A percentile compares a stretch with the other conserved stretches of the same genome.
Evolutionary conservation across 2,113 vertebrate species (phyloP).

Genomic region (Aptenodytes forsteri): DNA sequence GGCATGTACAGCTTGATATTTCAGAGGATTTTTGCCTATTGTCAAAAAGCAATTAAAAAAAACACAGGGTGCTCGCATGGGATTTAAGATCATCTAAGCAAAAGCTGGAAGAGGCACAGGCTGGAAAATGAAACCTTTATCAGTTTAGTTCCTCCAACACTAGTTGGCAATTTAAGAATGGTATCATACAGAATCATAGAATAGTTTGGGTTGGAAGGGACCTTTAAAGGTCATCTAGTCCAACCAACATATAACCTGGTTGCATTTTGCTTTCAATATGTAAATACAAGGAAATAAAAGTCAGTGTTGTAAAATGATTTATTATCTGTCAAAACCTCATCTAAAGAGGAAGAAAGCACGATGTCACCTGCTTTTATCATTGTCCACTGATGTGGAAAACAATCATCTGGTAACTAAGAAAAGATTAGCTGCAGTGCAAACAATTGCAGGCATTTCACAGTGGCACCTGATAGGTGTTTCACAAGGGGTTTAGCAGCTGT

Average conservation of each 20-base stretch:
- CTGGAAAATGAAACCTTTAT: neutral
- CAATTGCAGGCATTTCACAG: neutral
- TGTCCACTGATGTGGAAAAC: slow-evolving; percentile 34
- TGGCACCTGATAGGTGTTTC: neutral
- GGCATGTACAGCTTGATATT: neutral
- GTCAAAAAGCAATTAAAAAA: neutral
- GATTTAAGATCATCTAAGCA: neutral
- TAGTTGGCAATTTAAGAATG: neutral
- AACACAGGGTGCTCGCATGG: neutral
- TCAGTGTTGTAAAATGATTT: slow-evolving; percentile 13
- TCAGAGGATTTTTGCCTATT: neutral
- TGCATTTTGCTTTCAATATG: neutral
- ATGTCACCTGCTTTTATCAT: slow-evolving; percentile 13
- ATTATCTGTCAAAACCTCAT: slow-evolving; percentile 5
- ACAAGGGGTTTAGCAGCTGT: neutral
- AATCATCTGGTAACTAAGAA: slow-evolving; percentile 41
- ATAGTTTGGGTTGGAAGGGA: no score
- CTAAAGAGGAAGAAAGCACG: neutral
- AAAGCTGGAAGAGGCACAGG: neutral
- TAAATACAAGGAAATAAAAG: neutral
- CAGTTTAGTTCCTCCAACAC: neutral
- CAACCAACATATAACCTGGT: neutral
- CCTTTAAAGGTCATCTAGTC: no score
- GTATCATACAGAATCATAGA: neutral
- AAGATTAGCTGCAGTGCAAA: slow-evolving; percentile 33